A percentile compares a stretch with the other conserved stretches of the same genome.
Conservation (phyloP, 23 tunicate genomes). For the Trididemnum nubilum region DNA sequence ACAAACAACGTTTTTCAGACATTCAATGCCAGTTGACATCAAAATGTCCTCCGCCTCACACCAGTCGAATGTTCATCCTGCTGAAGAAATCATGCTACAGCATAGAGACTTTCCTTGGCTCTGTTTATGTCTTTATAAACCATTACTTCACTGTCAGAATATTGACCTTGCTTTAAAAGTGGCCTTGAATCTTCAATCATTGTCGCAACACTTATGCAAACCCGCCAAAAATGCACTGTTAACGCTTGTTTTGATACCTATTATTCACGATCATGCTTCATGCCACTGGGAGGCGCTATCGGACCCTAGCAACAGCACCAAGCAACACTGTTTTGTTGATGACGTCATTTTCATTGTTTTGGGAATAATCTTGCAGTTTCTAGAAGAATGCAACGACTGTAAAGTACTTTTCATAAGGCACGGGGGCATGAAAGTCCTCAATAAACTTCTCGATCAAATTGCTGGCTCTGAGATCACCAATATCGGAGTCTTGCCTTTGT, state of each 20-base stretch:
- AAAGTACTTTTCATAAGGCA: constrained; percentile 55
- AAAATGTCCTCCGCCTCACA: neutral
- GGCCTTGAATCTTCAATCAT: constrained; percentile 43
- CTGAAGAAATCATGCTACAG: constrained; percentile 23
- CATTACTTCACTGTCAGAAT: constrained; percentile 22
- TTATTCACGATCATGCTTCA: constrained; percentile 34
- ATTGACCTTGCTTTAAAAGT: constrained; percentile 38
- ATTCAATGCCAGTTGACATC: constrained; percentile 37
- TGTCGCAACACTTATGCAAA: constrained; percentile 34
- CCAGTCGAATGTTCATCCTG: neutral
- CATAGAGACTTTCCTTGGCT: constrained; percentile 52
- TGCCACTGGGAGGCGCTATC: constrained; percentile 14
- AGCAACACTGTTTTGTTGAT: neutral
- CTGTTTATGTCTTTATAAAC: constrained; percentile 51
- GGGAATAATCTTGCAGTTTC: constrained; percentile 34
- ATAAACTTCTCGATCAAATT: constrained; percentile 20
- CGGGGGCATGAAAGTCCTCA: constrained; percentile 61
- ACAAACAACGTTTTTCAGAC: constrained; percentile 25
- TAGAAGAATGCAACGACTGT: constrained; percentile 31
- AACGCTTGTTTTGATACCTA: constrained; percentile 40
- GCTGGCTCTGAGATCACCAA: neutral
- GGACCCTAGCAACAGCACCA: neutral
- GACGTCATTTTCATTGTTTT: constrained; percentile 32
- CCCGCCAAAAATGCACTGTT: constrained; percentile 42
- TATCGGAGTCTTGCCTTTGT: neutral